Evolutionary conservation across 2,113 vertebrate species (phyloP).

Genomic region (Crotalus horridus): DNA sequence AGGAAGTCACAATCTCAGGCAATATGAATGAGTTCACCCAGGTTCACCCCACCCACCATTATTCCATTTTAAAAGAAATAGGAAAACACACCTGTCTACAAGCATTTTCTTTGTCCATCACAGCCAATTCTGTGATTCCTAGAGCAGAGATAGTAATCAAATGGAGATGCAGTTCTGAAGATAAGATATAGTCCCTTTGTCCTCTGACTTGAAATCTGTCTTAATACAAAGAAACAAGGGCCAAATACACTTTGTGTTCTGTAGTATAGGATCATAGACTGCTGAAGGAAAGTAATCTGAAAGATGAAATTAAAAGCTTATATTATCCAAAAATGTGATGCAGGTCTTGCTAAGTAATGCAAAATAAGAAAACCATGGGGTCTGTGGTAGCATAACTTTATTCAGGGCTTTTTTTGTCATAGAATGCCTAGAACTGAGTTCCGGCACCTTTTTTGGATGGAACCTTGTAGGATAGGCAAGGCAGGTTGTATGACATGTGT

Average conservation of each 20-base stretch:
- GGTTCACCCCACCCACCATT: neutral
- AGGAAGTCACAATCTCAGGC: neutral
- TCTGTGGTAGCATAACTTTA: neutral
- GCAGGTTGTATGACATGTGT: too few species aligned
- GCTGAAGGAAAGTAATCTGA: neutral
- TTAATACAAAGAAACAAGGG: neutral
- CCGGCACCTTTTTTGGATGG: too few species aligned
- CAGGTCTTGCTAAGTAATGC: neutral
- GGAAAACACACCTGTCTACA: neutral
- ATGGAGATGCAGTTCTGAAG: neutral
- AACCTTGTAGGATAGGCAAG: too few species aligned
- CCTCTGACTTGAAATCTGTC: neutral
- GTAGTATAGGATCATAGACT: neutral
- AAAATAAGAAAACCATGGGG: neutral
- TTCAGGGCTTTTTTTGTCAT: neutral
- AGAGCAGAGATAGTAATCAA: neutral
- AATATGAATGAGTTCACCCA: neutral
- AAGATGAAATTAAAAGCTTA: neutral
- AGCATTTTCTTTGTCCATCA: neutral
- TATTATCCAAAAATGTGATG: neutral
- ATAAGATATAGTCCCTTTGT: neutral
- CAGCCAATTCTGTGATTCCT: neutral
- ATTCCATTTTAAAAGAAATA: neutral
- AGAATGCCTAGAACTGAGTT: too few species aligned
- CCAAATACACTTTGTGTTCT: neutral